A percentile compares a stretch with the other conserved stretches of the same genome.
These are phyloP conservation scores for Arvicanthis niloticus DNA, from an alignment of 2,113 vertebrate species.

Conservation along the genomic window DNA sequence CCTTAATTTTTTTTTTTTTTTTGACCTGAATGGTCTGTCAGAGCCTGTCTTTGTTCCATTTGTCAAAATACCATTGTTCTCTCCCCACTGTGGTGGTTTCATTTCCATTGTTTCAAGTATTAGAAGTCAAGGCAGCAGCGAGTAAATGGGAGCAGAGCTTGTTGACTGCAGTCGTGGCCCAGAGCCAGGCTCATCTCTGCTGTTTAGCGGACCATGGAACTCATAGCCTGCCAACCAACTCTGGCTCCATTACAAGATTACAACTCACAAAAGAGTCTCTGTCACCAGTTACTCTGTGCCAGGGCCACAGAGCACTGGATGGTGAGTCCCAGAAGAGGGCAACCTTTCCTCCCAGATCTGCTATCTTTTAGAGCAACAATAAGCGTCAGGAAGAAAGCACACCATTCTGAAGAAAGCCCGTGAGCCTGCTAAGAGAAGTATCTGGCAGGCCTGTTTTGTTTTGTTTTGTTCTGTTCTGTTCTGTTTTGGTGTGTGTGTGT, in stretches of 20 bases:
- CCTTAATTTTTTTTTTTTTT: constrained; percentile 52
- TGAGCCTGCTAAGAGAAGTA: background rate
- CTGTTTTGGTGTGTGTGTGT: too few relatives aligned
- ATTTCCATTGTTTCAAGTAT: constrained; percentile 68
- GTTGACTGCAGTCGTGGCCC: background rate
- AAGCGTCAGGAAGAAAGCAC: background rate
- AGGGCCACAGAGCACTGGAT: background rate
- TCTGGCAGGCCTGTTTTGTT: background rate
- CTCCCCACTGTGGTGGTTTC: constrained; percentile 60
- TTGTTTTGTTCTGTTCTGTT: too few relatives aligned
- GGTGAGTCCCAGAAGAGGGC: background rate
- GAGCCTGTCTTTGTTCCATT: constrained; percentile 57
- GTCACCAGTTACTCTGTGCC: constrained; percentile 10
- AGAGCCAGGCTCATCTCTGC: background rate
- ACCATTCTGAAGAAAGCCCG: background rate
- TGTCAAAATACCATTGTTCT: constrained; percentile 75
- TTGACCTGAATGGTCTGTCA: constrained; percentile 51
- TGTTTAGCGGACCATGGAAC: background rate
- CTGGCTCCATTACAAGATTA: background rate
- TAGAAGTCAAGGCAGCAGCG: constrained; percentile 31
- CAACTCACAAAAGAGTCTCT: constrained; percentile 2
- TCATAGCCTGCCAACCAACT: background rate
- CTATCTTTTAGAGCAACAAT: background rate
- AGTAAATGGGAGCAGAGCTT: constrained; percentile 19
- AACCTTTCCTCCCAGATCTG: background rate